A percentile compares a stretch with the other conserved stretches of the same genome.
Conservation (phyloP, 2,888 invertebrate genomes). For the Torymus auratus region DNA sequence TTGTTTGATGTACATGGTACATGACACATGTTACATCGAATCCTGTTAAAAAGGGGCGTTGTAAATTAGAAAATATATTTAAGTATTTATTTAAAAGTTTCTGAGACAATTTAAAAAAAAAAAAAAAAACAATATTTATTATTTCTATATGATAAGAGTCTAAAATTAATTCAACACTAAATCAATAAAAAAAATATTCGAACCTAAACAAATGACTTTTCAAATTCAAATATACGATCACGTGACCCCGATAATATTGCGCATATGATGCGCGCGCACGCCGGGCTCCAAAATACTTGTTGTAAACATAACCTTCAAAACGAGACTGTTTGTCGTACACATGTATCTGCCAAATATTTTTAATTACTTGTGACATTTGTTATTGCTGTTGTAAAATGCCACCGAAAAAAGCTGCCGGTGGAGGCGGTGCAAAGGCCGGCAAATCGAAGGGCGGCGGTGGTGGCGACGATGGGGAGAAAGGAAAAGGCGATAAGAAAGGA, state of each 20-base stretch:
- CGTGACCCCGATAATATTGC: no score
- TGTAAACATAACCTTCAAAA: constrained; percentile 34
- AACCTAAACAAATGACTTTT: no score
- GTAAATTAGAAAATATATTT: no score
- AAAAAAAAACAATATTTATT: not conserved
- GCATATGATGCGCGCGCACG: not conserved
- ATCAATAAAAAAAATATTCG: no score
- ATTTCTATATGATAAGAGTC: no score
- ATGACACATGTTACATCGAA: no score
- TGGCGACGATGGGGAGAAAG: constrained; percentile 77
- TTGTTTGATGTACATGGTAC: no score
- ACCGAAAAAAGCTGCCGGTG: constrained; percentile 83
- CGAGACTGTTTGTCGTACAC: not conserved
- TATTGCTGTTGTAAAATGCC: constrained; percentile 79
- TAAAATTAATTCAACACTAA: no score
- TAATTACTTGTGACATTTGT: not conserved
- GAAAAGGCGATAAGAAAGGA: constrained; percentile 85
- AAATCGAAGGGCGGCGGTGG: constrained; percentile 76
- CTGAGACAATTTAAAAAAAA: not conserved
- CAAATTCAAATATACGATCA: no score
- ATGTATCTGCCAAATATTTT: no score
- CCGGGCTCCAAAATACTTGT: constrained; percentile 14
- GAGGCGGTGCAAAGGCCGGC: constrained; percentile 76
- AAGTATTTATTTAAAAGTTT: no score
- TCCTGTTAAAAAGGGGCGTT: no score